phyloP scores from a whole-genome alignment of 2,797 vertebrate species.

The Scleropages formosus region DNA sequence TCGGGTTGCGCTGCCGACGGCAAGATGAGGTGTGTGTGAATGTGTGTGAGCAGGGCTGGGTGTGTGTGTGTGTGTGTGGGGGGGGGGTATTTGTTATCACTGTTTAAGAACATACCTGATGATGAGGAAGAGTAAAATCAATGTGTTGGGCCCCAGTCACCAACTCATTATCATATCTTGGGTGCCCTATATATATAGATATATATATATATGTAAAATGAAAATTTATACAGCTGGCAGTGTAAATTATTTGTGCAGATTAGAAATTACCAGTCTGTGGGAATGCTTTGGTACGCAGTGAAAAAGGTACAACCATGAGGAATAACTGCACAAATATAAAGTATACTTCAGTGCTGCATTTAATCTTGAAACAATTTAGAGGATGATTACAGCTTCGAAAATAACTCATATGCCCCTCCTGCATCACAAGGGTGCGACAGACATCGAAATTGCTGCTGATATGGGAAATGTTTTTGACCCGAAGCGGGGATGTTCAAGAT shows the following conservation, averaged over 20 bases:
- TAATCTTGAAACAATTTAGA: neutral
- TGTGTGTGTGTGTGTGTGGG: neutral
- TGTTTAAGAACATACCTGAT: neutral
- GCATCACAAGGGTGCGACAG: too few species aligned
- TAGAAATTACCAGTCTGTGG: neutral
- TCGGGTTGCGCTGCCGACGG: neutral
- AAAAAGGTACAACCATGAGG: neutral
- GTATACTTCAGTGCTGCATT: neutral
- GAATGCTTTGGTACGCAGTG: neutral
- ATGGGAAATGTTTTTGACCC: too few species aligned
- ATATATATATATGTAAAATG: neutral
- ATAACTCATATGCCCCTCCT: neutral
- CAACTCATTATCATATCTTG: neutral
- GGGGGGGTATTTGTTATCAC: neutral
- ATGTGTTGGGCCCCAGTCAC: neutral
- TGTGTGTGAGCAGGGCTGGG: too few species aligned
- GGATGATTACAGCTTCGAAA: neutral
- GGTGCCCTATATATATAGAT: neutral
- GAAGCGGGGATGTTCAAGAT: too few species aligned
- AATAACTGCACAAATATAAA: neutral
- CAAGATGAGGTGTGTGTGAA: neutral
- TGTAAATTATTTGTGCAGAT: neutral
- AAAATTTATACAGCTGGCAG: too few species aligned
- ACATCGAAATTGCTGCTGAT: too few species aligned
- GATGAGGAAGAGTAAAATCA: neutral